Conservation (phyloP, 2,797 vertebrate species). For the Catamblyrhynchus diadema region DNA sequence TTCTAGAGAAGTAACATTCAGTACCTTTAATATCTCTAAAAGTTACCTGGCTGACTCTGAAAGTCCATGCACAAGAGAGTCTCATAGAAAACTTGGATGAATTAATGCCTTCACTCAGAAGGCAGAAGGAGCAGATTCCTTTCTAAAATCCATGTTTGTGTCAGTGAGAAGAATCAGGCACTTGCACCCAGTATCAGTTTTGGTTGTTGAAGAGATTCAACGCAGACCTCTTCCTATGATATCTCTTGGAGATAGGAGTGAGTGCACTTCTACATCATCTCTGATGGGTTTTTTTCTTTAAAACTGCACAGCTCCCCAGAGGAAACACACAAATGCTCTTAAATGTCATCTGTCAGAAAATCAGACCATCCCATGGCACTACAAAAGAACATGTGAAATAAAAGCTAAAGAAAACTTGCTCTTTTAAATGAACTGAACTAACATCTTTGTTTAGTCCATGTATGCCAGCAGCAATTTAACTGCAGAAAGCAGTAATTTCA, state of each 20-base stretch:
- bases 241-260: background rate
- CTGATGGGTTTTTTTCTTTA: background rate
- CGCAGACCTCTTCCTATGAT: background rate
- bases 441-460: conserved; percentile 65
- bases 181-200: background rate
- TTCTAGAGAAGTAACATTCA: background rate
- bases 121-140: background rate
- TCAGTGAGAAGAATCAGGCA: background rate
- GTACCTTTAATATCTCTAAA: background rate
- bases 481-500: conserved; percentile 68
- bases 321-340: conserved; percentile 20
- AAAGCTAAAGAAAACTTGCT: background rate
- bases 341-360: conserved; percentile 4
- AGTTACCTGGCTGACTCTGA: background rate
- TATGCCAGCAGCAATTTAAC: conserved; percentile 67
- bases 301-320: conserved; percentile 31
- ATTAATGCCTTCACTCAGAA: background rate
- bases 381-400: conserved; percentile 16
- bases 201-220: background rate
- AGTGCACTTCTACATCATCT: background rate
- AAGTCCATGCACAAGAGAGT: background rate
- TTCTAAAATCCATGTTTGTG: background rate
- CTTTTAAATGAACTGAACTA: conserved; percentile 48
- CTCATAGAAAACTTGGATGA: background rate
- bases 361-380: background rate